phyloP scores from a whole-genome alignment of 1,140 invertebrate species.

The Mizuhopecten yessoensis region DNA sequence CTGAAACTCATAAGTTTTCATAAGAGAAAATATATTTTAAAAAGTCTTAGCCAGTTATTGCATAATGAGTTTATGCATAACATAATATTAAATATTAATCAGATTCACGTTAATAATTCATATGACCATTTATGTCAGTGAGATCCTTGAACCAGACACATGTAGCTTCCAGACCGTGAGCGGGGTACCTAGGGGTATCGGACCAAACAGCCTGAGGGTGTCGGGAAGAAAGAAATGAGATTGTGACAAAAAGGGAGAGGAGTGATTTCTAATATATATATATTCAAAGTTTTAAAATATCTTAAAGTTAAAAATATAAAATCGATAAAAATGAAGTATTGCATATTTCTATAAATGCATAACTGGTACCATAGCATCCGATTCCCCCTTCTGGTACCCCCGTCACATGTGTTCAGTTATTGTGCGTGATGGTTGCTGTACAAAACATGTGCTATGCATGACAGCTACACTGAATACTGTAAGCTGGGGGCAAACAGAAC shows the following conservation, averaged over 20 bases:
- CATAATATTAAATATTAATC: constrained; percentile 27
- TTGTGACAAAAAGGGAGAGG: too few species aligned
- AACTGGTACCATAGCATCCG: background rate
- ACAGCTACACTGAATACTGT: background rate
- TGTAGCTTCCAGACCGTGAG: background rate
- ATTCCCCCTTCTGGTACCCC: background rate
- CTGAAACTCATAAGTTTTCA: background rate
- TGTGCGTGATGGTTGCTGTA: constrained; percentile 24
- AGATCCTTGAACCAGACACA: constrained; percentile 7
- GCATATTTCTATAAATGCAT: background rate
- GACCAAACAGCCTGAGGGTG: background rate
- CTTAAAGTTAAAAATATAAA: too few species aligned
- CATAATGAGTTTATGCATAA: constrained; percentile 40
- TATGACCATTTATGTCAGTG: background rate
- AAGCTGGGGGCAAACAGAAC: background rate
- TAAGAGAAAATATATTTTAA: constrained; percentile 39
- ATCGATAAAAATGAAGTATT: constrained; percentile 28
- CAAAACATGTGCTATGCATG: background rate
- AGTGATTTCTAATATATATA: background rate
- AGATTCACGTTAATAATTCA: background rate
- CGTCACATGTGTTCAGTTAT: background rate
- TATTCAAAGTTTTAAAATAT: background rate
- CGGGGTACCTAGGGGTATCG: constrained; percentile 8
- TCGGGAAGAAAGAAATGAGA: background rate
- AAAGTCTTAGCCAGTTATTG: constrained; percentile 34